Evolutionary conservation across 2,797 vertebrate genomes (phyloP).

Genomic region (Thalassophryne amazonica): DNA sequence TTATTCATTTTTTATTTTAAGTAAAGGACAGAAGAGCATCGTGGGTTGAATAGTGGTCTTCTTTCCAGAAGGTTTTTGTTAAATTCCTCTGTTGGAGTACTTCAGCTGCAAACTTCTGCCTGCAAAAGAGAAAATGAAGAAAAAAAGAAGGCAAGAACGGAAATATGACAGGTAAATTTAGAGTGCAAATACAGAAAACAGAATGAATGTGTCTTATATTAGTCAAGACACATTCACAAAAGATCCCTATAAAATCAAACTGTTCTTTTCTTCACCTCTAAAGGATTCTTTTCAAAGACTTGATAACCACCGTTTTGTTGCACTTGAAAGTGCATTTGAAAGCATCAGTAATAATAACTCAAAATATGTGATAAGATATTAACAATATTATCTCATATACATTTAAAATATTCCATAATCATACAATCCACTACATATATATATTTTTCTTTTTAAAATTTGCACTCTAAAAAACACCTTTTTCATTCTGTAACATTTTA

Average conservation of each 20-base stretch:
- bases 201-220: background rate
- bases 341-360: too few species aligned
- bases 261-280: background rate
- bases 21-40: conserved; percentile 22
- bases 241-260: background rate
- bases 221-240: background rate
- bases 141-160: conserved; percentile 7
- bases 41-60: conserved; percentile 42
- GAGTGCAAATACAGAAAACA: conserved; percentile 12
- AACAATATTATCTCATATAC: too few species aligned
- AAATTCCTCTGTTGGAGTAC: conserved; percentile 42
- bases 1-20: too few species aligned
- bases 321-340: too few species aligned
- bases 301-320: too few species aligned
- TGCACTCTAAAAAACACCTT: too few species aligned
- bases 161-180: background rate
- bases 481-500: too few species aligned
- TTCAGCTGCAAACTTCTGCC: conserved; percentile 36
- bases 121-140: conserved; percentile 20
- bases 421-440: too few species aligned
- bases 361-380: too few species aligned
- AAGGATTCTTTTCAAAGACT: too few species aligned
- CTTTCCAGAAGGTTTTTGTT: conserved; percentile 41
- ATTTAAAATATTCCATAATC: too few species aligned
- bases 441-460: too few species aligned